Evolutionary conservation across 1,140 invertebrate genomes (phyloP), one percentile per base, ranked within the genome.

Genomic region (Drosophila tropicalis): DNA sequence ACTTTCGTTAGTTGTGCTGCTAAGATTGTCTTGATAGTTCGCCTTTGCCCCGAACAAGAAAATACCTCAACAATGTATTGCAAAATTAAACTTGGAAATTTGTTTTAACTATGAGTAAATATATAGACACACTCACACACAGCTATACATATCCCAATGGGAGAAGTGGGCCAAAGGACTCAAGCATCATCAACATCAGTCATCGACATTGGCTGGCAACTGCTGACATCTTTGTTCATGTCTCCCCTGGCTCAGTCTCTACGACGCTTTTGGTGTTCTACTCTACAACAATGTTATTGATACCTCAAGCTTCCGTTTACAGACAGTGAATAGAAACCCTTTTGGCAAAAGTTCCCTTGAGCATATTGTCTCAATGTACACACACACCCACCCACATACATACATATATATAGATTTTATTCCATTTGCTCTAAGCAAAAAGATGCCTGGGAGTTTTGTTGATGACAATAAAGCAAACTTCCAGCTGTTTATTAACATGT

Each of bases 401-500:
- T 68, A 51, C 10, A 15, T 44, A 44, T 32, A 56, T 68, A 62
- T 29, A 76, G 40, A 77, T 70, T 77, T 64, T 74, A 72, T 76
- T 73, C 55, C 79, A 61, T 60, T 63, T 67, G 71, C 60, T 62
- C 63, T 81, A 62, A 70, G 55, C 69, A 61, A 61, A 70, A 62
- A 67, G 60, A 22, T 44, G 57, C 58, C 32, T 56, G 34, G 51
- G 39, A 56, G 10, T 67, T 67, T 66, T 68, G 61, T 78, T 80
- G 73, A 76, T 81, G 84, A 89, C 85, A 89, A 90, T 89, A 89
- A 89, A 89, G 84, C 80, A 81, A 83, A 89, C 84, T 81, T 83
- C 67, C 84, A 89, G 84, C 84, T 89, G 84, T 89, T 89, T 89
- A 89, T 89, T 89, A 89, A 84, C 84, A 89, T 89, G 84, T 89